Evolutionary conservation across 2,888 invertebrate species (phyloP).

Genomic region (Eurytoma californica): DNA sequence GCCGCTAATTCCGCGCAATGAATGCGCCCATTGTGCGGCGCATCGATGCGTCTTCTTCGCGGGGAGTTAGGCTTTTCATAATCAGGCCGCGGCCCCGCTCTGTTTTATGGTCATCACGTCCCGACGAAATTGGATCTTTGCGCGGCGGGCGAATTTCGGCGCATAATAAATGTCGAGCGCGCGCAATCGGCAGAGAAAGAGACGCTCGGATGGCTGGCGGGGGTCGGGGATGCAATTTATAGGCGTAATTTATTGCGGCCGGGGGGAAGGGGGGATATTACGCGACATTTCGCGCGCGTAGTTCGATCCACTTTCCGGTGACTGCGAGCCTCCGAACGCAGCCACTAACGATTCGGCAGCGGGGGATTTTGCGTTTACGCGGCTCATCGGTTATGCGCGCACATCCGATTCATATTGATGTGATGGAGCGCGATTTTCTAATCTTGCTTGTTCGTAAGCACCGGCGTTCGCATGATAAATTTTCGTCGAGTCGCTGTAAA

Average conservation of each 20-base stretch:
- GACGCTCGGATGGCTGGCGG: neutral
- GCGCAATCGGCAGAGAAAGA: neutral
- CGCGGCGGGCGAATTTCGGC: conserved; percentile 35
- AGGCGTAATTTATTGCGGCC: conserved; percentile 42
- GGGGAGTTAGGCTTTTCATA: neutral
- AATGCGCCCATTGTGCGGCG: neutral
- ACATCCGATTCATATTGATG: conserved; percentile 27
- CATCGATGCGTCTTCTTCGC: neutral
- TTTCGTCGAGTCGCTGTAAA: conserved; percentile 26
- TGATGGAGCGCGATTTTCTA: conserved; percentile 22
- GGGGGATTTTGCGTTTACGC: conserved; percentile 3
- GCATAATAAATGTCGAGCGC: conserved; percentile 26
- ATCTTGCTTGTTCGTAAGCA: conserved; percentile 10
- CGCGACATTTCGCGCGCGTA: conserved; percentile 34
- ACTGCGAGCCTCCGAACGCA: neutral
- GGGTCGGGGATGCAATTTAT: conserved; percentile 35
- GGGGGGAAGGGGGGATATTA: conserved; percentile 6
- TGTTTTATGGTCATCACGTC: conserved; percentile 16
- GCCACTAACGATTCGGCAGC: conserved; percentile 20
- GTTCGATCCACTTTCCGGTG: conserved; percentile 39
- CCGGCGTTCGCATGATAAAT: conserved; percentile 42
- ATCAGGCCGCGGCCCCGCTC: neutral
- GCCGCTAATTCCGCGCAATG: conserved; percentile 4
- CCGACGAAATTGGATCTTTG: conserved; percentile 43
- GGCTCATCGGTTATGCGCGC: neutral